Percentiles rank a stretch among this genome's conserved stretches.
Evolutionary conservation across 2,797 vertebrate species (phyloP).

Genomic region (Sebastolobus altivelis): DNA sequence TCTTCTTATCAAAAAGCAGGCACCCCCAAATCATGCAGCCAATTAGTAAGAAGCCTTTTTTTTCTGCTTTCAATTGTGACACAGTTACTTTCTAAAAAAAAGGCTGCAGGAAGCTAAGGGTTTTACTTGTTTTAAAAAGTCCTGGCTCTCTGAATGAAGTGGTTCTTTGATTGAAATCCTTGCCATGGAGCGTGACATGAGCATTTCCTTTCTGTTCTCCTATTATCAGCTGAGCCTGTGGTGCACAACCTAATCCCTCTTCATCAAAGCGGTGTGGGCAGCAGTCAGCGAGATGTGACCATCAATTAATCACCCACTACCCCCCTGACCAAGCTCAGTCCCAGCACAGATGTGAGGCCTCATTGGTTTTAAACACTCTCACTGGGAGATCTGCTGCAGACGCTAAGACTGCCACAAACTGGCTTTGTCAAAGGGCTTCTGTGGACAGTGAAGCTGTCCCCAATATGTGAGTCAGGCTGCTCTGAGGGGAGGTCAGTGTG

Average conservation of each 20-base stretch:
- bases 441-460: conserved; percentile 69
- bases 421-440: conserved; percentile 70
- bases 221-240: conserved; percentile 83
- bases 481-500: conserved; percentile 60
- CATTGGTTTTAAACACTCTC: conserved; percentile 80
- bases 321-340: conserved; percentile 74
- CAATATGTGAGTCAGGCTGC: conserved; percentile 59
- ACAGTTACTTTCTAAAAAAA: conserved; percentile 27
- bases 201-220: conserved; percentile 82
- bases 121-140: conserved; percentile 67
- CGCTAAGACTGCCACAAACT: conserved; percentile 70
- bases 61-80: conserved; percentile 12
- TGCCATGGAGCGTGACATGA: conserved; percentile 78
- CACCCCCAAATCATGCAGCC: conserved; percentile 21
- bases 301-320: conserved; percentile 87
- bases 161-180: conserved; percentile 84
- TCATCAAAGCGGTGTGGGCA: conserved; percentile 88
- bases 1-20: background rate
- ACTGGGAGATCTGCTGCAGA: conserved; percentile 76
- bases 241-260: conserved; percentile 89
- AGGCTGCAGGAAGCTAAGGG: conserved; percentile 47
- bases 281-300: conserved; percentile 84
- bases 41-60: conserved; percentile 32
- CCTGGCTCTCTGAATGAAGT: conserved; percentile 75
- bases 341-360: conserved; percentile 78